A percentile compares a stretch with the other conserved stretches of the same genome.
These are phyloP conservation scores for Brachionus asplanchnoidis DNA, from an alignment of 1,140 invertebrate genomes.

Conservation along the genomic window DNA sequence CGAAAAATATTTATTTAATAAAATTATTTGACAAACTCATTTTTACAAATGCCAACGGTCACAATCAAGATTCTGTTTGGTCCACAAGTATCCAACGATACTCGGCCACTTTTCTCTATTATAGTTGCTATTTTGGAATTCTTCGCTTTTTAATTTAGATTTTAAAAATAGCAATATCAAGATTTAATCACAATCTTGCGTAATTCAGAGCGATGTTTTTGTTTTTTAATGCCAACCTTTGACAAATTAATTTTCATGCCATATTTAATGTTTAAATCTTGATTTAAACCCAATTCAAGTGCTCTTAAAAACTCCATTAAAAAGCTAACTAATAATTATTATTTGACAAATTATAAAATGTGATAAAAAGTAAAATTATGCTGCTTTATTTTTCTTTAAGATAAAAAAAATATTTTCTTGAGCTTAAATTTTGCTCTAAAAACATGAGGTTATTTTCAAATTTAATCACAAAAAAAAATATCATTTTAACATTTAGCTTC, in stretches of 20 bases:
- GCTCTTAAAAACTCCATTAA: neutral
- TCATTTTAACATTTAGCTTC: neutral
- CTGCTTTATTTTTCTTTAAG: neutral
- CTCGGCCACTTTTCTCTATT: neutral
- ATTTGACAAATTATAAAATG: neutral
- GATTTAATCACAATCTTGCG: neutral
- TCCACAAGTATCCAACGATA: neutral
- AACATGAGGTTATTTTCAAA: neutral
- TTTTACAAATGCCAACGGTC: neutral
- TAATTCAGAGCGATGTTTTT: neutral
- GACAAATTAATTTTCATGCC: neutral
- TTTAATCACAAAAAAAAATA: neutral
- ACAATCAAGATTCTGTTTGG: neutral
- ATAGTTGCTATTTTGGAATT: neutral
- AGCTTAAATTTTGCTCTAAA: neutral
- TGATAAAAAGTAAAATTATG: conserved; percentile 1
- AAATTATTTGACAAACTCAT: neutral
- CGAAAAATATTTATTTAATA: neutral
- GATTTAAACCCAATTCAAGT: neutral
- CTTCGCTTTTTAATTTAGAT: neutral
- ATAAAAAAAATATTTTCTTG: neutral
- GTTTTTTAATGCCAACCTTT: neutral
- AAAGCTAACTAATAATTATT: neutral
- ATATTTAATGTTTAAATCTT: neutral
- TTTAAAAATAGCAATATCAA: neutral